Percentiles rank a stretch among this genome's conserved stretches.
phyloP scores from a whole-genome alignment of 2,797 vertebrate genomes.

The Ptychobarbus kaznakovi region DNA sequence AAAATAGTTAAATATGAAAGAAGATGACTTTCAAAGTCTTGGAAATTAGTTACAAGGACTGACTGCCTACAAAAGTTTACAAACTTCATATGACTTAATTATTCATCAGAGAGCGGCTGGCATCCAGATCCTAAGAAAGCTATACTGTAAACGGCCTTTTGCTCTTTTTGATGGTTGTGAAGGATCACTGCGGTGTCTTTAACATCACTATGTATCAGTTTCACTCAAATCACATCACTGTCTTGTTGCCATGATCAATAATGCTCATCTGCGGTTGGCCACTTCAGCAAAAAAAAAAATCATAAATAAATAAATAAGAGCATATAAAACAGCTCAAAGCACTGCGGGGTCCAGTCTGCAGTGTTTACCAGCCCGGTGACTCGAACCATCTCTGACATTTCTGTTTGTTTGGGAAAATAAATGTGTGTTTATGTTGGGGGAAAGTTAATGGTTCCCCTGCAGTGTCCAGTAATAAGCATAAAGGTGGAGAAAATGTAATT shows the following conservation, averaged over 20 bases:
- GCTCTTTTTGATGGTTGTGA: background rate
- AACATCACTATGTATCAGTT: constrained; percentile 15
- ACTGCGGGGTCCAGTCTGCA: constrained; percentile 8
- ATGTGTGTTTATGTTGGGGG: background rate
- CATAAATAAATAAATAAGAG: background rate
- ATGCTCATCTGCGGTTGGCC: constrained; percentile 23
- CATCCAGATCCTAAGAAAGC: background rate
- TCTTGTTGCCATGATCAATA: constrained; percentile 22
- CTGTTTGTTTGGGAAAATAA: constrained; percentile 18
- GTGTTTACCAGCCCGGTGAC: constrained; percentile 20
- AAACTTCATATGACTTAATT: background rate
- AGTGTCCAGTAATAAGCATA: constrained; percentile 37
- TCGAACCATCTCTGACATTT: constrained; percentile 37
- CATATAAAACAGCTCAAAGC: constrained; percentile 19
- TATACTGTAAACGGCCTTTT: background rate
- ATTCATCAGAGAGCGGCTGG: background rate
- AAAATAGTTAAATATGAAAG: background rate
- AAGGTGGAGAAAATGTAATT: background rate
- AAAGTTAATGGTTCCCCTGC: constrained; percentile 14
- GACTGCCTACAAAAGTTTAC: background rate
- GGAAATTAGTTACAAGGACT: background rate
- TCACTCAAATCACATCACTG: constrained; percentile 29
- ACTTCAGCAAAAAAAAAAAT: background rate
- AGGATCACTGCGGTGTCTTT: constrained; percentile 9
- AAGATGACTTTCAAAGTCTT: background rate